These are phyloP conservation scores for Cavia aperea DNA, from an alignment of 2,113 vertebrate species.

Conservation along the genomic window DNA sequence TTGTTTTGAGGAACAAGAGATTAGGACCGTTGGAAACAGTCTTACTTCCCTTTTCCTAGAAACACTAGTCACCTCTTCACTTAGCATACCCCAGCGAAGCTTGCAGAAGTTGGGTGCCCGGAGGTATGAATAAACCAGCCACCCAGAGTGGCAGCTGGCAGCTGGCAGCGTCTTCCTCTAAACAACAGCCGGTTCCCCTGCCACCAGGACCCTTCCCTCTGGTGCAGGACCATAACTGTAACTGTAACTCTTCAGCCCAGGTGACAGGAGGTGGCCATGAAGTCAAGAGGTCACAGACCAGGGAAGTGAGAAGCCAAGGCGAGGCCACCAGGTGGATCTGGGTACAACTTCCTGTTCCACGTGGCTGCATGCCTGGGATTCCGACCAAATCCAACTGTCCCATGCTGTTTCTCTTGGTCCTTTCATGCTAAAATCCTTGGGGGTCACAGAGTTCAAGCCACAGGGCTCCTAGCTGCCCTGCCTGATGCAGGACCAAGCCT, in stretches of 20 bases:
- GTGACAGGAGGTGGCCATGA: neutral
- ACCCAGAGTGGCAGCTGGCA: neutral
- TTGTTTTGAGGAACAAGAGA: constrained; percentile 51
- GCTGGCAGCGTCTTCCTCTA: neutral
- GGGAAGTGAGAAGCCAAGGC: neutral
- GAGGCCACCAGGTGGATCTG: neutral
- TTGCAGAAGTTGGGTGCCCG: neutral
- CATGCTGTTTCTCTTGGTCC: neutral
- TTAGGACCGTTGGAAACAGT: constrained; percentile 28
- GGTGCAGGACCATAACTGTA: neutral
- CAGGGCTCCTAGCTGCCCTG: neutral
- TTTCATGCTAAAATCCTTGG: neutral
- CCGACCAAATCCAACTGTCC: neutral
- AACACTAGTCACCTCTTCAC: constrained; percentile 3
- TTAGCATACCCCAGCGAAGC: neutral
- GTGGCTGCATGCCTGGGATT: neutral
- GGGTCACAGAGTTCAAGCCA: neutral
- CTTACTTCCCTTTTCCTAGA: constrained; percentile 61
- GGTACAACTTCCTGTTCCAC: neutral
- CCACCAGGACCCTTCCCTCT: fast-evolving
- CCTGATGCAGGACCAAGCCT: too few relatives aligned
- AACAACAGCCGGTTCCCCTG: neutral
- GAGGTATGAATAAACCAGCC: neutral
- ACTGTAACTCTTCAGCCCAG: fast-evolving
- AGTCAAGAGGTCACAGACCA: neutral